phyloP scores from a whole-genome alignment of 2,888 invertebrate species.

The Odontomyia ornata region DNA sequence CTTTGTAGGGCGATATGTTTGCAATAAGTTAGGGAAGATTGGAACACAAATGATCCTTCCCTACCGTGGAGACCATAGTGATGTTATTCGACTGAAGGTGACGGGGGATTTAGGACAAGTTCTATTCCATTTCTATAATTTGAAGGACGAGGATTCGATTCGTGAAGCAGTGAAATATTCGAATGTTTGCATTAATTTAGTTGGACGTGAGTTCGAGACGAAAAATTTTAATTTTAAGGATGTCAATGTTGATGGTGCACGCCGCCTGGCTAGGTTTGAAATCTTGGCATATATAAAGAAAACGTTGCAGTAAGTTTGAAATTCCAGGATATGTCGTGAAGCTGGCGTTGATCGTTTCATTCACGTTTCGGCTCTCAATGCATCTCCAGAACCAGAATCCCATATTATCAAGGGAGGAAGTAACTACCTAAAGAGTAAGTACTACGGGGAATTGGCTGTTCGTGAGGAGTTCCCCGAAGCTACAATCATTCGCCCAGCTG shows the following conservation, averaged over 20 bases:
- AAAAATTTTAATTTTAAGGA: slow-evolving; percentile 87
- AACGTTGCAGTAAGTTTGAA: neutral
- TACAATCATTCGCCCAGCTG: slow-evolving; percentile 91
- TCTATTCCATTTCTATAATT: slow-evolving; percentile 83
- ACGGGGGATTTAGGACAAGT: slow-evolving; percentile 96
- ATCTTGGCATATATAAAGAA: neutral
- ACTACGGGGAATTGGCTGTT: slow-evolving; percentile 88
- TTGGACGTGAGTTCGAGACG: slow-evolving; percentile 93
- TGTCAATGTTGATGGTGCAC: slow-evolving; percentile 87
- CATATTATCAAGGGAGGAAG: slow-evolving; percentile 78
- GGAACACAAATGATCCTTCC: slow-evolving; percentile 92
- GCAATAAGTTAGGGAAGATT: slow-evolving; percentile 87
- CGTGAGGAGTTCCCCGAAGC: slow-evolving; percentile 94
- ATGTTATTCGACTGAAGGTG: slow-evolving; percentile 80
- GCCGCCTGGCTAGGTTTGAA: slow-evolving; percentile 76
- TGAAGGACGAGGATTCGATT: slow-evolving; percentile 87
- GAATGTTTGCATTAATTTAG: slow-evolving; percentile 94
- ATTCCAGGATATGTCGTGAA: slow-evolving; percentile 69
- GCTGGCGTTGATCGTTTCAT: slow-evolving; percentile 90
- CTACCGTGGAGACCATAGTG: slow-evolving; percentile 87
- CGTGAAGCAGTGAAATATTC: slow-evolving; percentile 89
- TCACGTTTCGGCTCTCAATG: slow-evolving; percentile 91
- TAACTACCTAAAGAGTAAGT: slow-evolving; percentile 79
- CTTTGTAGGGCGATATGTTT: slow-evolving; percentile 86
- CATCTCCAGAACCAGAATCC: slow-evolving; percentile 73